Evolutionary conservation across 2,797 vertebrate species (phyloP).

Genomic region (Ctenopoma kingsleyae): DNA sequence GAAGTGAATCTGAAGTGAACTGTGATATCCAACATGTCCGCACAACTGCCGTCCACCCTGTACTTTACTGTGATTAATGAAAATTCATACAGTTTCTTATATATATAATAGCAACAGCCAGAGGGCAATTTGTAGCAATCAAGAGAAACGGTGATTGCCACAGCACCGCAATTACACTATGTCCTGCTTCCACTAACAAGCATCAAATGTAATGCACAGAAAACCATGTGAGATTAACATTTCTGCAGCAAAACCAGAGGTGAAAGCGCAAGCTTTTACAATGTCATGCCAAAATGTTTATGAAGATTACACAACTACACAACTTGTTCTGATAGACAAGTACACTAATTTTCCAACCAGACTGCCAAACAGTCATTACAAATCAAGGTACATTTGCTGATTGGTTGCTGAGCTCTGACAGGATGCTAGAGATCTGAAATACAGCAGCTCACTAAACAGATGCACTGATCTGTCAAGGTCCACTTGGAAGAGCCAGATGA

Average conservation of each 20-base stretch:
- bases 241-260: not conserved
- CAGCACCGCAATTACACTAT: constrained; percentile 27
- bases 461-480: constrained; percentile 35
- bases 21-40: not conserved
- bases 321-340: constrained; percentile 12
- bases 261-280: too few relatives aligned
- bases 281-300: constrained; percentile 6
- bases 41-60: not conserved
- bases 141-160: constrained; percentile 20
- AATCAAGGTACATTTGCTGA: constrained; percentile 8
- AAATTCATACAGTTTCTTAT: not conserved
- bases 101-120: constrained; percentile 11
- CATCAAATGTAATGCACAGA: constrained; percentile 13
- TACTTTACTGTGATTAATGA: constrained; percentile 2
- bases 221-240: not conserved
- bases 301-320: not conserved
- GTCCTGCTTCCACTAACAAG: constrained; percentile 18
- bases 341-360: not conserved
- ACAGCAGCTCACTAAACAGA: constrained; percentile 44
- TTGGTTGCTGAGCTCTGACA: constrained; percentile 14
- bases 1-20: too few relatives aligned
- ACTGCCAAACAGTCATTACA: constrained; percentile 13
- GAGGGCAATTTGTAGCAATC: constrained; percentile 40
- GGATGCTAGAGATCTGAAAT: constrained; percentile 37
- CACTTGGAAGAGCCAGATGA: constrained; percentile 51